These are phyloP conservation scores for Simalia tracyae DNA, from an alignment of 2,797 vertebrate genomes.

Conservation along the genomic window DNA sequence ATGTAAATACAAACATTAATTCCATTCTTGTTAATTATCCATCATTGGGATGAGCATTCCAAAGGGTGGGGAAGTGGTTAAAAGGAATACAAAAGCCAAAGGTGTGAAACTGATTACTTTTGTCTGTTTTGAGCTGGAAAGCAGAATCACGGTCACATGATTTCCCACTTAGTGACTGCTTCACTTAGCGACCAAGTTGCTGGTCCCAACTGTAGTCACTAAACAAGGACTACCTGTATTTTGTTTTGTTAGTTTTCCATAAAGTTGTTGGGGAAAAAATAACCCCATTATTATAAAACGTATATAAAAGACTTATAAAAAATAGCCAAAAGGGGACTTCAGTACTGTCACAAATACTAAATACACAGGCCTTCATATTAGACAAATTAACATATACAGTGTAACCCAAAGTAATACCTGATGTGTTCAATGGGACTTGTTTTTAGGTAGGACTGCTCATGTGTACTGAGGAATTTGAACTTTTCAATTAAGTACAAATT, in stretches of 20 bases:
- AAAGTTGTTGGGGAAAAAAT: background rate
- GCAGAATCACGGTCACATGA: background rate
- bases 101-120: background rate
- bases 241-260: background rate
- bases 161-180: background rate
- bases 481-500: background rate
- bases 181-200: background rate
- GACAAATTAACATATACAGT: background rate
- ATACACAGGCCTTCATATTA: background rate
- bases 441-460: background rate
- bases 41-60: background rate
- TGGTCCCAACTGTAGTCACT: background rate
- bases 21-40: too few relatives aligned
- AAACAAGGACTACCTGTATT: background rate
- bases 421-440: background rate
- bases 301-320: background rate
- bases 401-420: background rate
- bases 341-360: background rate
- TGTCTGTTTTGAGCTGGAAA: background rate
- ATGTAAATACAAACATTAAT: too few relatives aligned
- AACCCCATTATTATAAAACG: background rate
- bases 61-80: background rate
- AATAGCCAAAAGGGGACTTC: background rate
- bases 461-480: background rate
- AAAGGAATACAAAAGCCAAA: background rate